Base-by-base conservation (phyloP, 2,797 vertebrate species). In the Parotocinclus haroldoi region DNA sequence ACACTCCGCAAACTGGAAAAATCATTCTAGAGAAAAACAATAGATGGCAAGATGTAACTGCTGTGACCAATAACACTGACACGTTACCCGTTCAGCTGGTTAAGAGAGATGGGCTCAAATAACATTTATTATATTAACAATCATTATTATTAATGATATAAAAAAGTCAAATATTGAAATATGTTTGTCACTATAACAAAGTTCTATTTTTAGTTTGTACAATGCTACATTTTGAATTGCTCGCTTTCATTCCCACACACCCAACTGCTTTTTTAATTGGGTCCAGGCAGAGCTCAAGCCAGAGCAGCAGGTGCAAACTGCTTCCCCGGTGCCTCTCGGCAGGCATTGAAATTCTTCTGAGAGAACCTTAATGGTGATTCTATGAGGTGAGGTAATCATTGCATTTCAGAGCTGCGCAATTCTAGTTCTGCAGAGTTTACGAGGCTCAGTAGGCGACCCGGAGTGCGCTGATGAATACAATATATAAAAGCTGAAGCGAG, bases 241-340 rank as follows among this genome's bases (percentile, higher is more conserved):
- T 27, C 11, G 40, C 48, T 67, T 63, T 55, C 19, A 63, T 18
- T 42, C 50, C 27, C 8, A 10, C 37, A 49, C 27, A 36, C 53
- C 58, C 59, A 12, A 59, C 46, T 40, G 49, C 14, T 16, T 70
- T 17, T 63, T 49, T 63, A 59, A 59, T 69, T 63, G 40, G 44
- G 46, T 61, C 55, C 61, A 55, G 53, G 62, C 50, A 55, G 27
- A 54, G 46, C 56, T 63, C 50, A 39, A 17, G 48, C 46, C 49
- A 14, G 58, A 60, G 75, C 61, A 19, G n/a, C 62, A 52, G 58
- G 45, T 66, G 64, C 56, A 48, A 70, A 63, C 64, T 52, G 55
- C 44, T 61, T 56, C 48, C 45, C 10, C 27, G 5, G 27, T 67
- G 70, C 57, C 63, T 63, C 63, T 61, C 75, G 60, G 63, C 36